These are phyloP conservation scores for Drosophila monieri DNA, from an alignment of 2,888 invertebrate genomes.

Conservation along the genomic window DNA sequence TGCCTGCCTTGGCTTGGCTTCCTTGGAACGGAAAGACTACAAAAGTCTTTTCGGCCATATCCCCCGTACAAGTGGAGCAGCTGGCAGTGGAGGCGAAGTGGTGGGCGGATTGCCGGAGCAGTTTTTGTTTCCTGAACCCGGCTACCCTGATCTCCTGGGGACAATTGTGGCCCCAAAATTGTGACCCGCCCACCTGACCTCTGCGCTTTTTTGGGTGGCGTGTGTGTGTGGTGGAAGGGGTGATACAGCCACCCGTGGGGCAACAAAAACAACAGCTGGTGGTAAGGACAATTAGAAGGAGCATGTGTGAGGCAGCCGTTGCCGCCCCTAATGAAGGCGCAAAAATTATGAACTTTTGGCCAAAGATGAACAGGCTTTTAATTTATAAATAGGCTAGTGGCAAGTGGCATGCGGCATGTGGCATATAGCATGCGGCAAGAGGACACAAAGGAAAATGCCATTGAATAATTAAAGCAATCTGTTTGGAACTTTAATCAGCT, in stretches of 20 bases:
- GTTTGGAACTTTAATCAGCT: conserved; percentile 54
- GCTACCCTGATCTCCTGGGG: conserved; percentile 11
- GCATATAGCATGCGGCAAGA: conserved; percentile 2
- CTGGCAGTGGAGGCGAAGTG: conserved; percentile 31
- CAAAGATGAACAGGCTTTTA: conserved; percentile 76
- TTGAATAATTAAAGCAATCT: conserved; percentile 62
- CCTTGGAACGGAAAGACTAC: conserved; percentile 18
- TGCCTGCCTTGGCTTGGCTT: conserved; percentile 4
- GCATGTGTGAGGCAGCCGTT: conserved; percentile 17
- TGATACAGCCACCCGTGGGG: no score
- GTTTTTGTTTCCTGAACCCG: conserved; percentile 5
- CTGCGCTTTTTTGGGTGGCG: not conserved
- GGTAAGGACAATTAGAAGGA: conserved; percentile 64
- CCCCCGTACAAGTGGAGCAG: conserved; percentile 12
- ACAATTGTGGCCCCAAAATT: conserved; percentile 9
- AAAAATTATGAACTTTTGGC: conserved; percentile 72
- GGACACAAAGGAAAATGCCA: conserved; percentile 28
- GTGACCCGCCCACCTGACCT: conserved; percentile 11
- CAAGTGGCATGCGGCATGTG: conserved; percentile 6
- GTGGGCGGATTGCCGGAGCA: conserved; percentile 8
- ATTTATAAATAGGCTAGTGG: conserved; percentile 63
- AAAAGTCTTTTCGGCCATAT: conserved; percentile 27
- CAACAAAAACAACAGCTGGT: conserved; percentile 42
- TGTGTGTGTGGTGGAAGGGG: no score
- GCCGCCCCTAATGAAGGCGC: conserved; percentile 57